phyloP scores from a whole-genome alignment of 2,113 vertebrate species.

The Blennius ocellaris region DNA sequence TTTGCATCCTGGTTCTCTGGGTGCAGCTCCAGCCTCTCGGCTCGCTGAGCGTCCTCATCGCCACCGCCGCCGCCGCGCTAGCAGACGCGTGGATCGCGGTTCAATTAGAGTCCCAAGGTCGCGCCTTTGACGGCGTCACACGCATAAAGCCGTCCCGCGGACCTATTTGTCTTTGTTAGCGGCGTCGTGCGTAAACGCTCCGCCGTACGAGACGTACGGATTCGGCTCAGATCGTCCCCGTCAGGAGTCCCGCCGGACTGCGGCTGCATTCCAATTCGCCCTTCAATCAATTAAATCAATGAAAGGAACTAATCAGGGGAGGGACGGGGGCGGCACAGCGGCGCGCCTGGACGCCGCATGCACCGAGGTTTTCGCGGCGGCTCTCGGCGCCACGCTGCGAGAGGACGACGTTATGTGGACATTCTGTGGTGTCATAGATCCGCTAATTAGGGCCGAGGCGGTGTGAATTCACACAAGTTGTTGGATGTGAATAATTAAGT shows the following conservation, averaged over 20 bases:
- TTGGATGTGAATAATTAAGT: slow-evolving; percentile 81
- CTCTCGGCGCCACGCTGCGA: slow-evolving; percentile 37
- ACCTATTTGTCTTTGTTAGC: slow-evolving; percentile 83
- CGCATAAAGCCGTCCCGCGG: slow-evolving; percentile 51
- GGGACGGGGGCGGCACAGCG: slow-evolving; percentile 54
- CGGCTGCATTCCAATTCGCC: slow-evolving; percentile 76
- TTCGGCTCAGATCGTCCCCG: slow-evolving; percentile 62
- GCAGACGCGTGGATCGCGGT: slow-evolving; percentile 67
- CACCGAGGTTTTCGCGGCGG: slow-evolving; percentile 55
- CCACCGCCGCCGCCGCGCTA: slow-evolving; percentile 7
- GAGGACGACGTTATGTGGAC: slow-evolving; percentile 56
- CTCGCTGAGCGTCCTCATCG: slow-evolving; percentile 43
- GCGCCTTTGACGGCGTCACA: slow-evolving; percentile 57
- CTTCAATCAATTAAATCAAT: slow-evolving; percentile 81
- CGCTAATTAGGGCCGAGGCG: slow-evolving; percentile 77
- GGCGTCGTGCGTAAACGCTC: slow-evolving; percentile 61
- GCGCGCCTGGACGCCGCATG: slow-evolving; percentile 75
- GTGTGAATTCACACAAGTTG: slow-evolving; percentile 79
- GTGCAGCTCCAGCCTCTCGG: slow-evolving; percentile 28
- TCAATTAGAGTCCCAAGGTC: slow-evolving; percentile 81
- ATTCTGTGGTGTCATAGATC: slow-evolving; percentile 73
- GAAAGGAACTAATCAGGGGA: slow-evolving; percentile 71
- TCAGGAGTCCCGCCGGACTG: slow-evolving; percentile 62
- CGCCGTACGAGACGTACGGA: slow-evolving; percentile 64
- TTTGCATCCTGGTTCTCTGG: slow-evolving; percentile 30